phyloP scores from a whole-genome alignment of 2,113 vertebrate species.

The Brachypodius melanocephalos region DNA sequence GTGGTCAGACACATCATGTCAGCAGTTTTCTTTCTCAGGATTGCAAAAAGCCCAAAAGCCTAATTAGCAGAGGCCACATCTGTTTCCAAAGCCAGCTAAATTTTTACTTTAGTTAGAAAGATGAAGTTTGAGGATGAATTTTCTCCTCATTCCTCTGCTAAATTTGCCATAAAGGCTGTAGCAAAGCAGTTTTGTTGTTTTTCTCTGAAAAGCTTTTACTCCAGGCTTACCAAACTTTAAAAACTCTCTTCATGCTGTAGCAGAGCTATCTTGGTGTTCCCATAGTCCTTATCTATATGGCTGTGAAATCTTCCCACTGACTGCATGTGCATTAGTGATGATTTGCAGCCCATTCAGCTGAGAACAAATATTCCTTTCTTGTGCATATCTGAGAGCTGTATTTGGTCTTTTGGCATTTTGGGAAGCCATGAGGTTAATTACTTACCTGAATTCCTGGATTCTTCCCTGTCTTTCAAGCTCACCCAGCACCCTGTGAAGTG shows the following conservation, averaged over 20 bases:
- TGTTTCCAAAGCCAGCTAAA: not conserved
- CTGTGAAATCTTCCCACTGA: not conserved
- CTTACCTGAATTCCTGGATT: not conserved
- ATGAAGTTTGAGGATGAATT: not conserved
- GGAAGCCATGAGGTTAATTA: not conserved
- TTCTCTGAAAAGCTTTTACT: not conserved
- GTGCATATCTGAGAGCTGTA: not conserved
- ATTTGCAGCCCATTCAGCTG: not conserved
- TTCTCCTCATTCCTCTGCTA: not conserved
- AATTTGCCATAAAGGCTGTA: not conserved
- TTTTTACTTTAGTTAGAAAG: not conserved
- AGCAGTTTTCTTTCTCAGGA: not conserved
- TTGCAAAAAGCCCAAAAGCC: not conserved
- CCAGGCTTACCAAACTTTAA: not conserved
- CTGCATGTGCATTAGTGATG: not conserved
- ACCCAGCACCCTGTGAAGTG: not conserved
- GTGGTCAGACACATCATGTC: not conserved
- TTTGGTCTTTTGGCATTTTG: not conserved
- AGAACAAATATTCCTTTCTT: not conserved
- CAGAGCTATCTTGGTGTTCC: not conserved
- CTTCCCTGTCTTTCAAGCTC: not conserved
- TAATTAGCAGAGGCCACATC: not conserved
- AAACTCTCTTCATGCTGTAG: not conserved
- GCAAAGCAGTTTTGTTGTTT: not conserved
- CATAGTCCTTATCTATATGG: not conserved